These are phyloP conservation scores for Balaeniceps rex DNA, from an alignment of 2,113 vertebrate species.

Conservation along the genomic window DNA sequence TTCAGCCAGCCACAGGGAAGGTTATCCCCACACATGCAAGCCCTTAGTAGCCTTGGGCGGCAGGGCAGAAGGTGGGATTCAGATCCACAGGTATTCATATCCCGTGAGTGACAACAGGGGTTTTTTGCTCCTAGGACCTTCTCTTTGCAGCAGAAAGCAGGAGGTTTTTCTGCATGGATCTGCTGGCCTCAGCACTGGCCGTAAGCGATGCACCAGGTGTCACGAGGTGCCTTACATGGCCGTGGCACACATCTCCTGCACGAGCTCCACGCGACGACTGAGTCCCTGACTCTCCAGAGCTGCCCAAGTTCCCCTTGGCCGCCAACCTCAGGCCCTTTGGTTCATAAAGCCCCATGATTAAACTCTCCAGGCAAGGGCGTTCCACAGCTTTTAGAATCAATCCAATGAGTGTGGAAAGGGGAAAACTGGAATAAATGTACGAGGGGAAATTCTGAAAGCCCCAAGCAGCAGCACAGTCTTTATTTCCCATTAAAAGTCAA, in stretches of 20 bases:
- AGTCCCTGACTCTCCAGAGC: neutral
- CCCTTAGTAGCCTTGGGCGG: neutral
- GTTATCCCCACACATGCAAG: too few relatives aligned
- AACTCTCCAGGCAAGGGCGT: neutral
- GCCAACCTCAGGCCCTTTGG: neutral
- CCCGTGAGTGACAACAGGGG: accelerated
- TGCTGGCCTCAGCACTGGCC: neutral
- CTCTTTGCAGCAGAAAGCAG: neutral
- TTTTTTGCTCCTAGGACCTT: neutral
- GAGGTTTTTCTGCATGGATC: neutral
- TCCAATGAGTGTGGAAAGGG: neutral
- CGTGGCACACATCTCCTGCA: neutral
- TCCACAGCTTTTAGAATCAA: neutral
- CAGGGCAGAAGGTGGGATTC: neutral
- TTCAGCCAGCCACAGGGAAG: neutral
- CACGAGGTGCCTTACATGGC: too few relatives aligned
- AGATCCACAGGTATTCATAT: neutral
- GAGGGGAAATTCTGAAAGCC: neutral
- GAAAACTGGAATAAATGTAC: too few relatives aligned
- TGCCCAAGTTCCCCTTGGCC: neutral
- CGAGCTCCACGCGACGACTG: accelerated
- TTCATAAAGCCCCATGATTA: neutral
- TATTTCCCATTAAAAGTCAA: neutral
- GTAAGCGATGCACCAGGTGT: accelerated
- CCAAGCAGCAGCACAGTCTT: neutral